Percentiles rank a stretch among this genome's conserved stretches.
Conservation (phyloP, 2,888 invertebrate species). For the Caenorhabditis auriculariae region DNA sequence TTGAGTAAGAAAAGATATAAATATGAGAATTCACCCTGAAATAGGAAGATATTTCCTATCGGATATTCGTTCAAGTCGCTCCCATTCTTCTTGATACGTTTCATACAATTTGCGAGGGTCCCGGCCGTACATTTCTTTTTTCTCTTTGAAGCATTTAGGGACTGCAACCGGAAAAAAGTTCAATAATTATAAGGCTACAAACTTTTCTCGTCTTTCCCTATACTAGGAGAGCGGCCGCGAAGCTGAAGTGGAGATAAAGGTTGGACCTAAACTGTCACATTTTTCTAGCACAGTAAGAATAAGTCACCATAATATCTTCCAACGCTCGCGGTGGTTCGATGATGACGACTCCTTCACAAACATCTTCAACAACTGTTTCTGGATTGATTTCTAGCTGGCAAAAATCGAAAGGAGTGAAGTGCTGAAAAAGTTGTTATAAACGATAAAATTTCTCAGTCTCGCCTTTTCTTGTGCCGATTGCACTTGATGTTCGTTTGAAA, state of each 20-base stretch:
- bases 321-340: slow-evolving; percentile 34
- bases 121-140: slow-evolving; percentile 59
- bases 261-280: neutral
- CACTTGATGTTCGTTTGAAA: slow-evolving; percentile 31
- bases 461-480: slow-evolving; percentile 31
- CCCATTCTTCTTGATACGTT: slow-evolving; percentile 62
- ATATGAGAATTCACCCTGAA: neutral
- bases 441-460: neutral
- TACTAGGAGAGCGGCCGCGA: neutral
- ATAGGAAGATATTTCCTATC: slow-evolving; percentile 22
- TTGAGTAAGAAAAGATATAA: neutral
- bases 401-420: slow-evolving; percentile 12
- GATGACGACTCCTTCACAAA: slow-evolving; percentile 33
- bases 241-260: neutral
- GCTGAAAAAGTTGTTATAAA: neutral
- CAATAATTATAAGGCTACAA: neutral
- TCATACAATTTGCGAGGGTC: slow-evolving; percentile 58
- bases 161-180: slow-evolving; percentile 24
- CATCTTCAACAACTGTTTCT: slow-evolving; percentile 22
- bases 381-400: slow-evolving; percentile 23
- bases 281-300: too few species aligned
- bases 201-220: neutral
- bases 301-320: slow-evolving; percentile 31
- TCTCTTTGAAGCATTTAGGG: slow-evolving; percentile 57
- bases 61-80: slow-evolving; percentile 50